Base-by-base conservation (phyloP, 2,888 invertebrate genomes). In the Scaeva pyrastri region DNA sequence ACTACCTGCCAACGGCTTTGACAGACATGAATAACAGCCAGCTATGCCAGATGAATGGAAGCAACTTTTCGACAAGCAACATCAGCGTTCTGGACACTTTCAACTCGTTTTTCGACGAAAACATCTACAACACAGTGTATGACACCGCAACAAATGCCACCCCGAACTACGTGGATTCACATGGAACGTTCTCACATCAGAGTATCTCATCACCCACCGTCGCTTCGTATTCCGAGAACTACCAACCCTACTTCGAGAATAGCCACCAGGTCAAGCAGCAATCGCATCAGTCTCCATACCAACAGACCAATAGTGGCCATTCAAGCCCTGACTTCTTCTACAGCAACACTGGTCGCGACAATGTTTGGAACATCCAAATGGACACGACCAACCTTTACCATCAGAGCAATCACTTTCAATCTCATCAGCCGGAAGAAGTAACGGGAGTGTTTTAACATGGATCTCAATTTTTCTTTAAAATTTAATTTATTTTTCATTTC, bases 331-430 rank as follows among this genome's bases (percentile, higher is more conserved):
- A 92, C 52, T 92, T 91, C 73, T 92, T 91, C 74, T 92, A 92
- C 85, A 92, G 90, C 89, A 92, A 92, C 72, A 90, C 91, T 48
- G 90, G 90, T 11, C 89, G 90, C 50, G 91, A 92, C 76, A 92
- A 92, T 78, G 90, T 90, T 41, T 92, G 92, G 92, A 92, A 92
- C 73, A 92, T 92, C 43, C 90, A 91, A 88, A 91, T 90, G 90
- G 91, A 91, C 19, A 78, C 90, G 1, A 78, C 77, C 14, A 82
- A 74, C 7, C 45, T 86, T 58, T 82, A 74, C 64, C 77, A 74
- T 58, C 77, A 82, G 39, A 73, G 39, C 19, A 68, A 86, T 39
- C 68, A 81, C 10, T 86, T 71, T n/a, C 86, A 86, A 50, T 14
- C 74, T 21, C 60, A 68, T n/a, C n/a, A 70, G 12, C 52, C 68